phyloP scores from a whole-genome alignment of 2,113 vertebrate genomes.

The Eubucco bourcierii region DNA sequence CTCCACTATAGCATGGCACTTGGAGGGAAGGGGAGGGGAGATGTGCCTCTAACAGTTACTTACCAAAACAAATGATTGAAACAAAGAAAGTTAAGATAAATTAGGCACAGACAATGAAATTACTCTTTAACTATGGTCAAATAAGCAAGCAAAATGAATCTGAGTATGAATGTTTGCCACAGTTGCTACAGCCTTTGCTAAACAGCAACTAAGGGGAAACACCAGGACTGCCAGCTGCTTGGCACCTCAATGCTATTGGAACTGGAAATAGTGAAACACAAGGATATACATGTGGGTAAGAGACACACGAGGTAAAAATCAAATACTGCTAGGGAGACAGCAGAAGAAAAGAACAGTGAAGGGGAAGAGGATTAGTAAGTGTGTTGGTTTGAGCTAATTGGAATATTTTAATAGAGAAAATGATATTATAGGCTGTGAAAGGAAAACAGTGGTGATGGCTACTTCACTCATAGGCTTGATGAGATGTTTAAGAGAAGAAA shows the following conservation, averaged over 20 bases:
- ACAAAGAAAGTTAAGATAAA: slow-evolving; percentile 59
- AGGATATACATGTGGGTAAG: not conserved
- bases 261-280: not conserved
- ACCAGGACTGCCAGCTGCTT: not conserved
- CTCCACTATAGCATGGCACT: not conserved
- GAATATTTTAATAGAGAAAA: too few species aligned
- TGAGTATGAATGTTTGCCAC: slow-evolving; percentile 20
- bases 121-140: slow-evolving; percentile 39
- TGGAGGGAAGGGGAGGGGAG: not conserved
- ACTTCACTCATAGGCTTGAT: too few species aligned
- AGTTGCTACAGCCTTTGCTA: slow-evolving; percentile 29
- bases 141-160: slow-evolving; percentile 59
- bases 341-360: not conserved
- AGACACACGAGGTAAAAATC: not conserved
- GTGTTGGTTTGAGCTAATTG: too few species aligned
- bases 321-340: slow-evolving; percentile 7
- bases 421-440: too few species aligned
- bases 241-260: not conserved
- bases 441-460: too few species aligned
- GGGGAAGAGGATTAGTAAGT: not conserved
- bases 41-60: slow-evolving; percentile 55
- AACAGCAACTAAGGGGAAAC: slow-evolving; percentile 6
- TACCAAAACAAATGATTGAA: slow-evolving; percentile 66
- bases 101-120: slow-evolving; percentile 58
- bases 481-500: too few species aligned